Evolutionary conservation across 2,113 vertebrate species (phyloP).

Genomic region (Oxygymnocypris stewartii): DNA sequence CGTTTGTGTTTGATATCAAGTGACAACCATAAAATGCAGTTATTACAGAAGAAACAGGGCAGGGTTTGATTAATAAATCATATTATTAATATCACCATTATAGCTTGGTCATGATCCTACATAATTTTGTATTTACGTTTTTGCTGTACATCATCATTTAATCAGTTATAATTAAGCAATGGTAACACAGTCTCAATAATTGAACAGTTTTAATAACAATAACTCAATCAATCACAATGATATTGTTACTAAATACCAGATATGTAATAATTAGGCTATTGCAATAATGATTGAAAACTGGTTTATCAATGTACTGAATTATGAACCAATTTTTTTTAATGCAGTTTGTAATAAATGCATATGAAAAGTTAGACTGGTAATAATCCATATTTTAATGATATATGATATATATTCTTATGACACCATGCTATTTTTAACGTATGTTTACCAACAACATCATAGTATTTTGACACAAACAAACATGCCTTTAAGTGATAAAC

Average conservation of each 20-base stretch:
- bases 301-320: too few relatives aligned
- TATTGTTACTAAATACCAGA: background rate
- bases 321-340: background rate
- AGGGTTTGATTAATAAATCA: background rate
- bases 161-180: background rate
- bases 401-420: background rate
- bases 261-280: background rate
- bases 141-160: background rate
- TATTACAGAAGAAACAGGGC: background rate
- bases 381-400: background rate
- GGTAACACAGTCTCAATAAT: background rate
- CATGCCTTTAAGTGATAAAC: background rate
- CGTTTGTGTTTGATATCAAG: constrained; percentile 6
- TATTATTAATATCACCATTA: background rate
- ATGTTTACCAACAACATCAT: background rate
- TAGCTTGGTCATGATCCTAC: background rate
- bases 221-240: background rate
- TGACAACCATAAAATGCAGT: constrained; percentile 27
- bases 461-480: background rate
- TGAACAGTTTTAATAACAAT: too few relatives aligned
- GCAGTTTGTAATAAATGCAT: background rate
- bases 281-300: background rate
- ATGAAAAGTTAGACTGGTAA: background rate
- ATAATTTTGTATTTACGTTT: background rate
- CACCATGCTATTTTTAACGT: background rate